phyloP scores from a whole-genome alignment of 2,888 invertebrate genomes.

The Epirrhoe alternata region DNA sequence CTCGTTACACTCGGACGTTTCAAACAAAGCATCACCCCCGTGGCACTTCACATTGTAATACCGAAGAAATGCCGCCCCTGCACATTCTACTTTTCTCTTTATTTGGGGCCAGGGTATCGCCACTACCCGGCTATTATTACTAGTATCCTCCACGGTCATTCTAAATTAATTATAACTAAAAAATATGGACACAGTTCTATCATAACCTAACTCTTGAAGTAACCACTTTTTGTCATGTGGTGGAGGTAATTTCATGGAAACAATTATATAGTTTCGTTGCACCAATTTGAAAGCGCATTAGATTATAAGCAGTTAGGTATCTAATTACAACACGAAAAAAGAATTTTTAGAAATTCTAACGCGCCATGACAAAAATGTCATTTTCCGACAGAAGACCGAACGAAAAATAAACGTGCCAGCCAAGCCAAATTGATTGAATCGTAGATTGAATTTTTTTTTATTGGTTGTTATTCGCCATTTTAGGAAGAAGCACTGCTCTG shows the following conservation, averaged over 20 bases:
- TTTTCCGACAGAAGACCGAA: background rate
- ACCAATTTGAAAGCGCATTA: conserved; percentile 24
- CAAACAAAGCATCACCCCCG: conserved; percentile 75
- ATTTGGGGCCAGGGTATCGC: conserved; percentile 67
- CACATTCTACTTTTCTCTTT: conserved; percentile 80
- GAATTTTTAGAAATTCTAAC: conserved; percentile 55
- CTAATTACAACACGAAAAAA: conserved; percentile 31
- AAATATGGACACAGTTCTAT: conserved; percentile 69
- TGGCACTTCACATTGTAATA: conserved; percentile 81
- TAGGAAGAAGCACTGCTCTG: too few relatives aligned
- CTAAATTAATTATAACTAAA: conserved; percentile 60
- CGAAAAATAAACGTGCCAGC: background rate
- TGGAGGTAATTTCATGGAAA: conserved; percentile 28
- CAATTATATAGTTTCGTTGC: conserved; percentile 12
- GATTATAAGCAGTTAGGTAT: conserved; percentile 16
- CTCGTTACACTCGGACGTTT: conserved; percentile 72
- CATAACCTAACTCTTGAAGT: conserved; percentile 72
- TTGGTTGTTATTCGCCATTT: too few relatives aligned
- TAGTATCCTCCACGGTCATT: conserved; percentile 74
- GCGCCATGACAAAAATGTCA: conserved; percentile 55
- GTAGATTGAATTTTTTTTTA: too few relatives aligned
- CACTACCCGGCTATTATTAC: conserved; percentile 62
- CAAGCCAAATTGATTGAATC: too few relatives aligned
- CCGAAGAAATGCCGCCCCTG: conserved; percentile 78
- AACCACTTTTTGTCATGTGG: conserved; percentile 44